Evolutionary conservation across 2,797 vertebrate genomes (phyloP).

Genomic region (Serranus cabrilla): DNA sequence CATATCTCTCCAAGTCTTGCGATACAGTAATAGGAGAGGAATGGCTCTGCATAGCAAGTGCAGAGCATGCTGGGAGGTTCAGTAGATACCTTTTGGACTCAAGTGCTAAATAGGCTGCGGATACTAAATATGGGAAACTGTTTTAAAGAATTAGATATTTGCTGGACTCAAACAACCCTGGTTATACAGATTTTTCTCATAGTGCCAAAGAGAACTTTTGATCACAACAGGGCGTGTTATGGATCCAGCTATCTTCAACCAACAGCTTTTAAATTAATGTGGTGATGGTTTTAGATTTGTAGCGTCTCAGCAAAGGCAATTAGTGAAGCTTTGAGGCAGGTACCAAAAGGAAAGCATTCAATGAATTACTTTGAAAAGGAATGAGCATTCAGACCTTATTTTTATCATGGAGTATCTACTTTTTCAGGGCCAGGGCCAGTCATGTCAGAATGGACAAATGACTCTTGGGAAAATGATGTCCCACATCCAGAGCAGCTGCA

Average conservation of each 20-base stretch:
- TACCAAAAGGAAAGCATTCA: slow-evolving; percentile 2
- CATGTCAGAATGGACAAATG: slow-evolving; percentile 27
- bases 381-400: slow-evolving; percentile 4
- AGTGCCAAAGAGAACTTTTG: slow-evolving; percentile 8
- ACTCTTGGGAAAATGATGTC: slow-evolving; percentile 58
- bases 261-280: slow-evolving; percentile 4
- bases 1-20: slow-evolving; percentile 34
- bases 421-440: slow-evolving; percentile 32
- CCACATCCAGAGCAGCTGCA: slow-evolving; percentile 54
- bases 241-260: slow-evolving; percentile 1
- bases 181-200: background rate
- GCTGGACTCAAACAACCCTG: slow-evolving; percentile 3
- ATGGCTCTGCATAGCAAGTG: slow-evolving; percentile 46
- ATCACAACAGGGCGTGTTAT: background rate
- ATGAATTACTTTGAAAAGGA: slow-evolving; percentile 9
- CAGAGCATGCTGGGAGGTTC: slow-evolving; percentile 55
- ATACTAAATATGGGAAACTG: slow-evolving; percentile 28
- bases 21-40: slow-evolving; percentile 36
- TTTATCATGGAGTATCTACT: slow-evolving; percentile 10
- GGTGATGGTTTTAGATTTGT: background rate
- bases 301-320: slow-evolving; percentile 12
- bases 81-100: slow-evolving; percentile 13
- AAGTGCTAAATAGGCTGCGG: slow-evolving; percentile 24
- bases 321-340: background rate
- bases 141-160: slow-evolving; percentile 30